Conservation (phyloP, 2,113 vertebrate species). For the Pelusios castaneus region DNA sequence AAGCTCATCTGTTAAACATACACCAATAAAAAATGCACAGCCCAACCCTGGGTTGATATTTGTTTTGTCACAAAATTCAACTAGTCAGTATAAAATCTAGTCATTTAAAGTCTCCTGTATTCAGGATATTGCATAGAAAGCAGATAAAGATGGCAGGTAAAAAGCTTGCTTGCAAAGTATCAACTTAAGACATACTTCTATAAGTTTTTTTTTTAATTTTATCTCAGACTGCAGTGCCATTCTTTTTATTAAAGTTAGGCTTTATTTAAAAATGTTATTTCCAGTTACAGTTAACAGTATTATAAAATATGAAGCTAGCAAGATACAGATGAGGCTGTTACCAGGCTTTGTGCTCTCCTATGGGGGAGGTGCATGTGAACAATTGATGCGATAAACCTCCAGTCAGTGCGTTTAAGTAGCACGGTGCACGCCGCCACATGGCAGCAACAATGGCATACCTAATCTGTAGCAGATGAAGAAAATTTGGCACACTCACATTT, state of each 20-base stretch:
- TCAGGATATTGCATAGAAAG: slow-evolving; percentile 54
- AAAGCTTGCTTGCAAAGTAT: slow-evolving; percentile 38
- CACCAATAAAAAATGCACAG: slow-evolving; percentile 69
- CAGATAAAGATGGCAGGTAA: slow-evolving; percentile 43
- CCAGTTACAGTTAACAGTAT: slow-evolving; percentile 51
- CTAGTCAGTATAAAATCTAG: slow-evolving; percentile 34
- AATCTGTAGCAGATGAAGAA: slow-evolving; percentile 88
- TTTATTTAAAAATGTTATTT: slow-evolving; percentile 24
- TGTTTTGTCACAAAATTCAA: slow-evolving; percentile 44
- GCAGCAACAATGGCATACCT: slow-evolving; percentile 71
- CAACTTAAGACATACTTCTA: slow-evolving; percentile 39
- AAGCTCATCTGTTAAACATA: slow-evolving; percentile 62
- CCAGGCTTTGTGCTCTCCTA: slow-evolving; percentile 85
- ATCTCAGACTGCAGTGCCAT: slow-evolving; percentile 43
- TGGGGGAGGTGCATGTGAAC: slow-evolving; percentile 83
- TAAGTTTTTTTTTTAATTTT: slow-evolving; percentile 50
- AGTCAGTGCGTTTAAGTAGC: slow-evolving; percentile 86
- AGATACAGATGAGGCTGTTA: slow-evolving; percentile 87
- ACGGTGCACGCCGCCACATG: slow-evolving; percentile 74
- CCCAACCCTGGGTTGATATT: slow-evolving; percentile 45
- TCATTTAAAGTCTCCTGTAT: neutral
- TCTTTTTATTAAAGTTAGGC: slow-evolving; percentile 57
- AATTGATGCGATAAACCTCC: slow-evolving; percentile 78
- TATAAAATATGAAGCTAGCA: slow-evolving; percentile 66
- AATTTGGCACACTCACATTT: slow-evolving; percentile 87